A percentile compares a stretch with the other conserved stretches of the same genome.
Conservation (phyloP, 1,140 invertebrate genomes). For the Drosophila lacteicornis region DNA sequence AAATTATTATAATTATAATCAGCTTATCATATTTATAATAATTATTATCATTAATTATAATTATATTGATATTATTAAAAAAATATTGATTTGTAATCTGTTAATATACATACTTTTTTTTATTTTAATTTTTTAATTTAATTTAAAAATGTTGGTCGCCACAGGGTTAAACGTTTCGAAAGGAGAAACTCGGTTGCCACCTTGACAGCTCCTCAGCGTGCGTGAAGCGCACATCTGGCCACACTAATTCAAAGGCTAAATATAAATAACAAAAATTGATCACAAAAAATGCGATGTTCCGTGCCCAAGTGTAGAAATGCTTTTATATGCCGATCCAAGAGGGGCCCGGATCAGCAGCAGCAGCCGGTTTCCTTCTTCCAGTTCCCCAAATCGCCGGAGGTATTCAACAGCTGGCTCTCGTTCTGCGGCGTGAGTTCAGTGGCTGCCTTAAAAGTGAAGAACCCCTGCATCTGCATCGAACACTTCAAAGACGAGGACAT, state of each 20-base stretch:
- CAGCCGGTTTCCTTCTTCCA: conserved; percentile 53
- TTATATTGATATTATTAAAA: no score
- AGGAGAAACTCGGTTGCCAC: neutral
- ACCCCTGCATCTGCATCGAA: conserved; percentile 57
- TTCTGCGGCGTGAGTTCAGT: conserved; percentile 24
- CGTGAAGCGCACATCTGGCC: neutral
- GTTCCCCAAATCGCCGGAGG: conserved; percentile 53
- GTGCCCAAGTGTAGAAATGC: conserved; percentile 51
- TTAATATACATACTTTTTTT: no score
- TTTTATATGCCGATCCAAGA: conserved; percentile 22
- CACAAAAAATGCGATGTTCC: conserved; percentile 59
- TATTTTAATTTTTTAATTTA: no score
- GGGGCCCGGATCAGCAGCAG: conserved; percentile 2
- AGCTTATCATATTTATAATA: no score
- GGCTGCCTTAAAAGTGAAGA: conserved; percentile 41
- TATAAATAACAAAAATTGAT: conserved; percentile 16
- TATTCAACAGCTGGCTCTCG: conserved; percentile 26
- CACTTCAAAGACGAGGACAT: conserved; percentile 71
- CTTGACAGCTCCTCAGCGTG: neutral
- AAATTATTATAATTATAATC: no score
- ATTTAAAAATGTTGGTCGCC: neutral
- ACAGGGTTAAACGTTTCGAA: no score
- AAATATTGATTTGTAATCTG: no score
- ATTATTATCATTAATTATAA: no score
- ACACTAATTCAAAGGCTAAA: conserved; percentile 2